Conservation (phyloP, 2,113 vertebrate species). For the Protomyctophum bolini region DNA sequence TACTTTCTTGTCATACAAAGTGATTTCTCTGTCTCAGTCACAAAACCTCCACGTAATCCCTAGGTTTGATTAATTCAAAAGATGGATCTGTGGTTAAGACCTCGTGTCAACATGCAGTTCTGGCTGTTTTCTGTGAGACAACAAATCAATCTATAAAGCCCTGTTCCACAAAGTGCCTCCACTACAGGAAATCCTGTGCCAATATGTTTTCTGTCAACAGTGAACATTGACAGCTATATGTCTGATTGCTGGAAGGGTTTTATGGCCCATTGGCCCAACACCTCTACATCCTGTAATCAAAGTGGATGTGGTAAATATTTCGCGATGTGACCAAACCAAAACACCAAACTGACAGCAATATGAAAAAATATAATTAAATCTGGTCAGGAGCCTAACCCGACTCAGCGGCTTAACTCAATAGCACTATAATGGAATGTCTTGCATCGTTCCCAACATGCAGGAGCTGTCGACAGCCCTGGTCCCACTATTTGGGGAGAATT, state of each 20-base stretch:
- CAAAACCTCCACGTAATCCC: slow-evolving; percentile 42
- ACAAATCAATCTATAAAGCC: slow-evolving; percentile 43
- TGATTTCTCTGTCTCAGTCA: slow-evolving; percentile 27
- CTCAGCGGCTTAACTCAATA: too few species aligned
- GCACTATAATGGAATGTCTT: too few species aligned
- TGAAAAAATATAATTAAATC: too few species aligned
- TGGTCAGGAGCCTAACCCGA: too few species aligned
- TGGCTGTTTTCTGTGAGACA: slow-evolving; percentile 48
- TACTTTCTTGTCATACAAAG: slow-evolving; percentile 22
- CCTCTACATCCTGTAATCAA: too few species aligned
- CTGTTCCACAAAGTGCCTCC: slow-evolving; percentile 41
- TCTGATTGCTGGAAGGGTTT: background rate
- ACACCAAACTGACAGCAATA: too few species aligned
- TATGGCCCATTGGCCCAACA: background rate
- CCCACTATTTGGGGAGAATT: too few species aligned
- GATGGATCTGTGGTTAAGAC: slow-evolving; percentile 27
- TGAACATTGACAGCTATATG: slow-evolving; percentile 20
- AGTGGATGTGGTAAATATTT: too few species aligned
- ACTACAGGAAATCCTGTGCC: slow-evolving; percentile 41
- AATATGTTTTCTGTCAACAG: slow-evolving; percentile 52
- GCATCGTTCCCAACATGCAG: too few species aligned
- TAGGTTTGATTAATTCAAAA: slow-evolving; percentile 49
- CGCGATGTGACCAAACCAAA: too few species aligned
- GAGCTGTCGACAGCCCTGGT: too few species aligned
- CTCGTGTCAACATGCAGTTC: slow-evolving; percentile 29